A percentile compares a stretch with the other conserved stretches of the same genome.
Evolutionary conservation across 2,113 vertebrate species (phyloP).

Genomic region (Semnopithecus entellus): DNA sequence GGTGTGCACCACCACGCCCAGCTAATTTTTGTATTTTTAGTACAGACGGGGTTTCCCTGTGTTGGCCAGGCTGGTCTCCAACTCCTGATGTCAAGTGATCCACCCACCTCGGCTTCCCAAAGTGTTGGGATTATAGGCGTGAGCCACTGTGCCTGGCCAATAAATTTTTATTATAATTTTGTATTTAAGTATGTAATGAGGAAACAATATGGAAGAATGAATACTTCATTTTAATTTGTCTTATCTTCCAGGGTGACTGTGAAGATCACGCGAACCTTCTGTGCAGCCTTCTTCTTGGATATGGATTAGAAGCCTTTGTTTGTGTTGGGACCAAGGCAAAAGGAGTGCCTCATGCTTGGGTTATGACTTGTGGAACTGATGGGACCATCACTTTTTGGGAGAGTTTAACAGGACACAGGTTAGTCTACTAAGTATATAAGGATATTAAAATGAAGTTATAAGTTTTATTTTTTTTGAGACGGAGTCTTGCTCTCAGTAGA

Average conservation of each 20-base stretch:
- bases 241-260: slow-evolving; percentile 92
- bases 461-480: too few species aligned
- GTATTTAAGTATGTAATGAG: neutral
- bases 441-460: neutral
- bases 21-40: neutral
- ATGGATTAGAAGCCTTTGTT: slow-evolving; percentile 96
- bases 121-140: neutral
- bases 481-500: too few species aligned
- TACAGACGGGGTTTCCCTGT: neutral
- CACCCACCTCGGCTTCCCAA: neutral
- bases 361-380: slow-evolving; percentile 94
- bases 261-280: slow-evolving; percentile 97
- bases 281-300: slow-evolving; percentile 96
- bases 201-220: neutral
- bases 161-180: slow-evolving; percentile 24
- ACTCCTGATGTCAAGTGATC: neutral
- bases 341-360: slow-evolving; percentile 93
- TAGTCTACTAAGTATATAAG: slow-evolving; percentile 54
- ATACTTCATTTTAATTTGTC: neutral
- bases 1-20: too few species aligned
- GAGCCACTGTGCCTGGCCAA: neutral
- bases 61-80: neutral
- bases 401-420: slow-evolving; percentile 96
- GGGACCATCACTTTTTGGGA: slow-evolving; percentile 96
- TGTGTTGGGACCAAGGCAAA: slow-evolving; percentile 97